Conservation (phyloP, 92 coral and sea anemone species). For the Porites rus region DNA sequence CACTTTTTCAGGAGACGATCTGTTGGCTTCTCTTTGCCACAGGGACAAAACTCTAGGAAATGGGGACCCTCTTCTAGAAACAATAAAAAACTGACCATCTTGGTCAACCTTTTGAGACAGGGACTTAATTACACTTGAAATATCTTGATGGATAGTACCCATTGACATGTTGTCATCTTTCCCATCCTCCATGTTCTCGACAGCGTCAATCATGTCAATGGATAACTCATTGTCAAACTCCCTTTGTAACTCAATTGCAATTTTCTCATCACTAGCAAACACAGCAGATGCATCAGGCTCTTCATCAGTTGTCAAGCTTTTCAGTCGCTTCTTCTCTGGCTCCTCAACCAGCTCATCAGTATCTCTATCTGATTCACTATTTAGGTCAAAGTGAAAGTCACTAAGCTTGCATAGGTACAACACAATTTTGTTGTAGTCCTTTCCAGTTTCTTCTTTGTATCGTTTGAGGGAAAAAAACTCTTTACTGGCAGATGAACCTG, state of each 20-base stretch:
- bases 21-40: constrained; percentile 66
- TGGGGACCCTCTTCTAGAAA: constrained; percentile 56
- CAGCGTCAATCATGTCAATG: too few relatives aligned
- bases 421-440: too few relatives aligned
- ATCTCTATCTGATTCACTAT: background rate
- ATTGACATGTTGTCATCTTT: too few relatives aligned
- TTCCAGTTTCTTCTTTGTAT: too few relatives aligned
- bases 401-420: too few relatives aligned
- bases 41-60: constrained; percentile 63
- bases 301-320: constrained; percentile 26
- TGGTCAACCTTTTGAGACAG: constrained; percentile 56
- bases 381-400: too few relatives aligned
- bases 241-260: constrained; percentile 70
- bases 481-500: constrained; percentile 55
- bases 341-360: too few relatives aligned
- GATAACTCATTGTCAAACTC: constrained; percentile 40
- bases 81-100: constrained; percentile 56
- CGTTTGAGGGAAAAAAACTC: constrained; percentile 54
- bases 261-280: too few relatives aligned
- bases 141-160: constrained; percentile 38
- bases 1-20: constrained; percentile 55
- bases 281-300: too few relatives aligned
- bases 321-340: constrained; percentile 27
- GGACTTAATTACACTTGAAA: constrained; percentile 60
- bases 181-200: too few relatives aligned